Base-by-base conservation (phyloP, 2,113 vertebrate species). In the Chionomys nivalis region DNA sequence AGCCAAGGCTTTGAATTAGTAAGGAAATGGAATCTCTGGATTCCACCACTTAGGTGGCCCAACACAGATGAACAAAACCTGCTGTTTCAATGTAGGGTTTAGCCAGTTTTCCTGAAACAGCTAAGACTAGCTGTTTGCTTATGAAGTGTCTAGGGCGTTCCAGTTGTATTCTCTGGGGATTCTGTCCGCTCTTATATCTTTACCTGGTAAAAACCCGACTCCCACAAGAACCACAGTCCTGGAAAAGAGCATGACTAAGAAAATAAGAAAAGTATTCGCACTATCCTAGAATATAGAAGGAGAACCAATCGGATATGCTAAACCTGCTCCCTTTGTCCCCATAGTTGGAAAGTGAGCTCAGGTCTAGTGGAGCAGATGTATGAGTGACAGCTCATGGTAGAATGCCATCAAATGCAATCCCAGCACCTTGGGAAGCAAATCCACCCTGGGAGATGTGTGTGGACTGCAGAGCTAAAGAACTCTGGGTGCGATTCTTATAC, bases 91-190 rank as follows among this genome's bases (percentile, higher is more conserved):
- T 92, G 49, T 85, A 72, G 47, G 78, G 2, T 70, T 91, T 83
- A 70, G 31, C 63, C 87, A 94, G 21, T 42, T 77, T 82, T 10
- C 58, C 31, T 12, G 85, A 61, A 87, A 76, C 1, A 61, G 10
- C 66, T 96, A 95, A 92, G 93, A 72, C 77, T 86, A 91, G n/a
- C 58, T 91, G 24, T n/a, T 92, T 94, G 90, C 85, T 92, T 97
- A 87, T 66, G n/a, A 96, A 87, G 49, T 86, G 75, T 87, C 58
- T 72, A 94, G 92, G 55, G 49, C 81, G 28, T 28, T 94, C 58
- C 28, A 95, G 39, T 49, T 78, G 28, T 88, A 28, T 87, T 92
- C 36, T 76, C 70, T 76, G 58, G 36, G 86, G 88, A 63, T 81
- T 93, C 24, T 73, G 70, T 77, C 73, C 31, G 63, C 73, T 76